Base-by-base conservation (phyloP, 1,140 invertebrate species). In the Ceratina calcarata region DNA sequence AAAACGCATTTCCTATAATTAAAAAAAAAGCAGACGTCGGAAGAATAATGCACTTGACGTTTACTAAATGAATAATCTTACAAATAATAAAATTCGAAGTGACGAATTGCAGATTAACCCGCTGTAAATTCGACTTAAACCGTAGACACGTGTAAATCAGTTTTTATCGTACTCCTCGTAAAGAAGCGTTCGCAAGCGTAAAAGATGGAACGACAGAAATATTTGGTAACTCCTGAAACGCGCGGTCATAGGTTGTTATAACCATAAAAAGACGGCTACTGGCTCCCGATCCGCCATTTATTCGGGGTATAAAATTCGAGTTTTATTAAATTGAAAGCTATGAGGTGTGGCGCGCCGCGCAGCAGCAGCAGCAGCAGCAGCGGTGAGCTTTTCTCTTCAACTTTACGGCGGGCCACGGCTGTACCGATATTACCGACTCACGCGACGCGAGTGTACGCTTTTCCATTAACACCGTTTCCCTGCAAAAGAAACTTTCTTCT, bases 381-480 rank as follows among this genome's bases (percentile, higher is more conserved):
- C 45, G 27, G 24, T 45, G 7, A 32, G 64, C 73, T 58, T 60
- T 62, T 32, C 66, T 27, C 66, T 18, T 45, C 66, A 27, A 37
- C 22, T 76, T 68, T 20, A 66, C n/a, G 51, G 12, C 12, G 1
- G 12, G 20, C n/a, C 32, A 27, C 55, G 69, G 16, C 16, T 55
- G 20, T 49, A 58, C 24, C 65, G 32, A 60, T 77, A 69, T 68
- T 68, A 69, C 74, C 3, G 72, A 57, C 58, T 45, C 53, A 12
- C 27, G 13, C 45, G 22, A 66, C 15, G 60, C 60, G 76, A 72
- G 55, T 69, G 37, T 51, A 45, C 22, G 65, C 16, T 65, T 72
- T 72, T 61, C 68, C 68, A 78, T 78, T 78, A 78, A 78, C 77
- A 65, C 60, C 58, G 68, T 64, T 78, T 58, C 24, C 32, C 51